Conservation (phyloP, 2,113 vertebrate genomes). For the Uropsilus gracilis region DNA sequence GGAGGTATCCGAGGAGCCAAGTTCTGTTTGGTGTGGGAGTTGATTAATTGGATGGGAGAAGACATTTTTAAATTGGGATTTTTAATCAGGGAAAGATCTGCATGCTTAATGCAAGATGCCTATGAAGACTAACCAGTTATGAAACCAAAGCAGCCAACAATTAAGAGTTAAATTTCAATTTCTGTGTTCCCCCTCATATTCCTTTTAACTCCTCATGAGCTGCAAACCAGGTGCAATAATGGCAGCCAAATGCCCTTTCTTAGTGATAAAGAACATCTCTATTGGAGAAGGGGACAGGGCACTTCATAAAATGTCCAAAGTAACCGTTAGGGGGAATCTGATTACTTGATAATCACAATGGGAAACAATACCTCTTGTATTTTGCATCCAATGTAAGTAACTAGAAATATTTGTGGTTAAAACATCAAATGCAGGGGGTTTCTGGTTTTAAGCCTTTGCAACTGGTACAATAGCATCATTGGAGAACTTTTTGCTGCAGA, state of each 20-base stretch:
- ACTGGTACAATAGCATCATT: not conserved
- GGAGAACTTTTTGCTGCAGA: not conserved
- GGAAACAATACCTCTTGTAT: not conserved
- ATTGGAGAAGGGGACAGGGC: not conserved
- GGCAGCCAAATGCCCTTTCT: constrained; percentile 66
- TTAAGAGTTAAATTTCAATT: constrained; percentile 73
- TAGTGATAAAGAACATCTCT: constrained; percentile 39
- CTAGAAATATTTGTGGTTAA: constrained; percentile 54
- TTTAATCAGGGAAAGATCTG: constrained; percentile 64
- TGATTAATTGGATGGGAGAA: not conserved
- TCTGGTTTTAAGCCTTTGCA: constrained; percentile 1
- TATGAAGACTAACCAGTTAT: constrained; percentile 52
- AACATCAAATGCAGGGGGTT: not conserved
- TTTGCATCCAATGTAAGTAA: constrained; percentile 38
- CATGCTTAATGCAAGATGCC: constrained; percentile 58
- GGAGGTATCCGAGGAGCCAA: constrained; percentile 1
- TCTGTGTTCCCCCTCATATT: constrained; percentile 28
- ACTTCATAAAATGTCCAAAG: constrained; percentile 45
- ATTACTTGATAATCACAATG: constrained; percentile 30
- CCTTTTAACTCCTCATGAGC: constrained; percentile 64
- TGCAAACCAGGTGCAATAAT: constrained; percentile 54
- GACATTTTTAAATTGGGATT: constrained; percentile 26
- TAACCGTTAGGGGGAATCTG: constrained; percentile 10
- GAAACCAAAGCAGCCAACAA: constrained; percentile 63
- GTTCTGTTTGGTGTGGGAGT: not conserved